Conservation (phyloP, 2,888 invertebrate genomes). For the Lamellibrachia columna region DNA sequence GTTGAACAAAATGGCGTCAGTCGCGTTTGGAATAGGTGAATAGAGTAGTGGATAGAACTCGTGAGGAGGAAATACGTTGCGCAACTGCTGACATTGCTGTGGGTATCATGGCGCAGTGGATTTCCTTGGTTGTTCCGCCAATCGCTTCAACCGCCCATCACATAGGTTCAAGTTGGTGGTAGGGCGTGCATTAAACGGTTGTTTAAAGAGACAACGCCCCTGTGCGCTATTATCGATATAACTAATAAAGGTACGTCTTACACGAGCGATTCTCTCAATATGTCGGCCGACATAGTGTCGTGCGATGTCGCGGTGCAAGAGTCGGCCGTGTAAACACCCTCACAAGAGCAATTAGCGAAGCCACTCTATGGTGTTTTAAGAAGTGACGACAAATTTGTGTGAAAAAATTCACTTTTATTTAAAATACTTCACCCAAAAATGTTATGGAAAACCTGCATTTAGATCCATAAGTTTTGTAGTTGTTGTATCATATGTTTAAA, state of each 20-base stretch:
- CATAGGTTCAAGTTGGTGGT: not conserved
- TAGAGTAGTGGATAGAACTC: not conserved
- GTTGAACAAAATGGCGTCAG: not conserved
- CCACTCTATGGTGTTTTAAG: not conserved
- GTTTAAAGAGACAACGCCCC: not conserved
- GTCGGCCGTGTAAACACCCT: too few species aligned
- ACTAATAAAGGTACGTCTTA: not conserved
- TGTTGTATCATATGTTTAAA: not conserved
- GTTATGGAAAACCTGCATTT: not conserved
- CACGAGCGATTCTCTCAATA: too few species aligned
- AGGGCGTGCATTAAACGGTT: not conserved
- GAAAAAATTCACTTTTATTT: not conserved
- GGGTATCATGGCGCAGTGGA: too few species aligned
- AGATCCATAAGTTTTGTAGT: not conserved
- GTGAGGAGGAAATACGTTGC: not conserved
- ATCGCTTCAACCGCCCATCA: too few species aligned
- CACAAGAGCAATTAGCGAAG: not conserved
- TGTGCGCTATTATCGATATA: not conserved
- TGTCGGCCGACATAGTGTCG: too few species aligned
- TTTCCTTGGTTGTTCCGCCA: too few species aligned
- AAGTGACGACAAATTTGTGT: not conserved
- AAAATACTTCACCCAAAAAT: not conserved
- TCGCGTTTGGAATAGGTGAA: not conserved
- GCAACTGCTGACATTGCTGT: not conserved
- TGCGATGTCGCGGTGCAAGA: too few species aligned